These are phyloP conservation scores for Sorex araneus DNA, from an alignment of 2,113 vertebrate genomes.

Conservation along the genomic window DNA sequence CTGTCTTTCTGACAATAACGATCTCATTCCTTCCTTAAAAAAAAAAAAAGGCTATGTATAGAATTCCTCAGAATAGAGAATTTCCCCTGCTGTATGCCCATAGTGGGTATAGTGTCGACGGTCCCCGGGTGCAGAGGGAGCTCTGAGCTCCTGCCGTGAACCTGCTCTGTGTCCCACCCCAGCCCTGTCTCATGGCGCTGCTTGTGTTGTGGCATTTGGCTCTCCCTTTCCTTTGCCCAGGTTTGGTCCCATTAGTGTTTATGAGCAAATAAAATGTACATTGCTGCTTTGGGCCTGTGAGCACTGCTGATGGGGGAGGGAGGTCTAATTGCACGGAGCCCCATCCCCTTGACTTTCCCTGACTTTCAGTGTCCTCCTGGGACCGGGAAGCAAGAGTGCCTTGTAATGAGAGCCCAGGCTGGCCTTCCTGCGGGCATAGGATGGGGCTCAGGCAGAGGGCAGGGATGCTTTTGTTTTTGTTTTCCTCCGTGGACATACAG, in stretches of 20 bases:
- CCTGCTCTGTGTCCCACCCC: not conserved
- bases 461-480: not conserved
- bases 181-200: not conserved
- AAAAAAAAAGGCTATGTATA: not conserved
- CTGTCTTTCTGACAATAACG: too few relatives aligned
- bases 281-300: slow-evolving; percentile 70
- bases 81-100: not conserved
- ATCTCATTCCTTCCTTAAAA: not conserved
- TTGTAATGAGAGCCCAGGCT: not conserved
- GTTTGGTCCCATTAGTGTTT: slow-evolving; percentile 79
- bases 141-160: not conserved
- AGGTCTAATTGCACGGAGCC: slow-evolving; percentile 47
- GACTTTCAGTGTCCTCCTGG: not conserved
- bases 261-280: slow-evolving; percentile 83
- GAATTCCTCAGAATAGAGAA: not conserved
- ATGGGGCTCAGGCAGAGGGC: accelerated
- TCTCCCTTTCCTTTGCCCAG: slow-evolving; percentile 29
- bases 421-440: too few relatives aligned
- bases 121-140: not conserved
- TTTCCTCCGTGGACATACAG: not conserved
- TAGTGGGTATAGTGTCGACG: not conserved
- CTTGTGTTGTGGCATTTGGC: slow-evolving; percentile 68
- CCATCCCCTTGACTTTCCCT: slow-evolving; percentile 20
- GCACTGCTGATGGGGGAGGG: slow-evolving; percentile 45
- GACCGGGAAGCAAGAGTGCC: not conserved